These are phyloP conservation scores for Xylophagus ater DNA, from an alignment of 2,888 invertebrate species.

Conservation along the genomic window DNA sequence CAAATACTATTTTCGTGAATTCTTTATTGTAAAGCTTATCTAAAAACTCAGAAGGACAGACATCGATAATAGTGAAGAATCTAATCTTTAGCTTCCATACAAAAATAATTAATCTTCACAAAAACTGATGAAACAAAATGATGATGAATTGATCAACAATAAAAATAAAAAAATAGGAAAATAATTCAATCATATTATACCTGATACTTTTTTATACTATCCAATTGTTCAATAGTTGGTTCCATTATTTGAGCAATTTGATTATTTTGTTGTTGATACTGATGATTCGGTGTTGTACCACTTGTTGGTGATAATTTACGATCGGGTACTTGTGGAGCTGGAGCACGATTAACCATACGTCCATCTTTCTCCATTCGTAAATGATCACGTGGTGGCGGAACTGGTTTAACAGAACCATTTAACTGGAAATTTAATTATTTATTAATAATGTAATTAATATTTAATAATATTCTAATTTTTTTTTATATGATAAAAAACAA, in stretches of 20 bases:
- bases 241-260: slow-evolving; percentile 42
- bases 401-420: slow-evolving; percentile 37
- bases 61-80: too few species aligned
- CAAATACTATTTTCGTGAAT: too few species aligned
- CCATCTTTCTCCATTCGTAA: slow-evolving; percentile 50
- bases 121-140: too few species aligned
- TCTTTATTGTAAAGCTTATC: too few species aligned
- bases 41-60: too few species aligned
- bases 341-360: slow-evolving; percentile 51
- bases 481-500: not conserved
- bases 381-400: slow-evolving; percentile 53
- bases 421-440: too few species aligned
- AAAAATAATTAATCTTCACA: too few species aligned
- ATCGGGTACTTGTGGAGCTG: slow-evolving; percentile 56
- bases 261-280: slow-evolving; percentile 34
- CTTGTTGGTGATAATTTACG: slow-evolving; percentile 43
- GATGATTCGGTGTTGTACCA: slow-evolving; percentile 41
- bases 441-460: too few species aligned
- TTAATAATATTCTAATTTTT: not conserved
- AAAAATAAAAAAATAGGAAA: slow-evolving; percentile 1
- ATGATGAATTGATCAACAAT: too few species aligned
- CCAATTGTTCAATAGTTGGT: slow-evolving; percentile 77
- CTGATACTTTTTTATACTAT: slow-evolving; percentile 87
- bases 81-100: too few species aligned
- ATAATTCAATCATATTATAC: slow-evolving; percentile 43